Evolutionary conservation across 2,113 vertebrate genomes (phyloP), one percentile per base, ranked within the genome.

Genomic region (Grallaria varia): DNA sequence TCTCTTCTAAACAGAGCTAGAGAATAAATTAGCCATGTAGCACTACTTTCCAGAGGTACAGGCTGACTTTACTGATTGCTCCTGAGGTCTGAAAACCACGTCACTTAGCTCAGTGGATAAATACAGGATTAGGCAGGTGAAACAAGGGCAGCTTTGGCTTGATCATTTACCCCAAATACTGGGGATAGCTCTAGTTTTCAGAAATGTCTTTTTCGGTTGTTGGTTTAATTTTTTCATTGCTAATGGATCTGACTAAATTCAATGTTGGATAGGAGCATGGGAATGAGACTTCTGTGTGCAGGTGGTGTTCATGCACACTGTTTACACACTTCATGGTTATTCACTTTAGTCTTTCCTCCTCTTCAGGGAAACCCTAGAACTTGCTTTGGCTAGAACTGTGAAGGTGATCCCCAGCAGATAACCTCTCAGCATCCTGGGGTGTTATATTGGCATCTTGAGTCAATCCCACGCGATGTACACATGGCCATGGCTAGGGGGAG

Each of bases 381-480:
- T 56, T 56, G 30, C 19, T 77, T 31, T 42, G 49, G 33, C 44
- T 42, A 13, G 69, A 50, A 6, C 5, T 42, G 49, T 53, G 58
- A 53, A 49, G 67, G 72, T 40, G 25, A 40, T 63, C 15, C 52
- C 45, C 50, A 49, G 55, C 2, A 67, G 59, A 31, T 74, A 44
- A 44, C 35, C 35, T n/a, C 14, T 67, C 14, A 10, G 74, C 39
- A 8, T 63, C 52, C 79, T 25, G 49, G n/a, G 35, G 3, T 1
- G 1, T 17, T 84, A 73, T 1, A 1, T 19, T 84, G 80, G 24
- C 47, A 24, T 50, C n/a, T 47, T 67, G 31, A 22, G 52, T 44
- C 52, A 45, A 0, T 56, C 40, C 69, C 45, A 30, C 10, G 21
- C 9, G 22, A 0, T 3, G 3, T 8, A 27, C 1, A 4, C 42